These are phyloP conservation scores for Loris lydekkerianus DNA, from an alignment of 2,797 vertebrate species.

Conservation along the genomic window DNA sequence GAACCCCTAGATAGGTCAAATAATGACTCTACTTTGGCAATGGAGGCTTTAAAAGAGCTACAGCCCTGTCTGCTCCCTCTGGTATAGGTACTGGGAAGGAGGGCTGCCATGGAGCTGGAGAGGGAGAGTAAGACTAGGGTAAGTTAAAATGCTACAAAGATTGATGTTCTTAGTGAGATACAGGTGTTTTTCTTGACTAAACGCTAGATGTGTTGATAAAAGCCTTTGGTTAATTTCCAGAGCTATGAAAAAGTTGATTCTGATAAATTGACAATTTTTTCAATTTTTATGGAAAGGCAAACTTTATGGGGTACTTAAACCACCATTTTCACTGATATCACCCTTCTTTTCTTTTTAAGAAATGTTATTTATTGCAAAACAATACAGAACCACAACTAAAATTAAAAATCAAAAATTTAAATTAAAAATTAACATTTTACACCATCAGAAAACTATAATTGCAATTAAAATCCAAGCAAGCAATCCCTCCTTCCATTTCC, in stretches of 20 bases:
- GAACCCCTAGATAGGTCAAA: neutral
- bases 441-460: neutral
- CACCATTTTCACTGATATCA: neutral
- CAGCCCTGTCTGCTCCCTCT: neutral
- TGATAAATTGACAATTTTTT: neutral
- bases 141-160: neutral
- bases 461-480: neutral
- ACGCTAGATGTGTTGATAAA: neutral
- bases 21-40: neutral
- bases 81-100: neutral
- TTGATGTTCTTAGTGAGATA: neutral
- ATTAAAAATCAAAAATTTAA: neutral
- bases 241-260: slow-evolving; percentile 9
- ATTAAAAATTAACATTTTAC: neutral
- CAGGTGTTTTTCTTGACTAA: slow-evolving; percentile 1
- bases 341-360: neutral
- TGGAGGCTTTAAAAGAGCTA: neutral
- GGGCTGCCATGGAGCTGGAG: neutral
- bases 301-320: neutral
- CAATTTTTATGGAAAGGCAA: neutral
- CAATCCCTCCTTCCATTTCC: neutral
- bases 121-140: neutral
- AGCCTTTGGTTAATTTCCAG: neutral
- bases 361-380: slow-evolving; percentile 27
- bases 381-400: neutral